Evolutionary conservation across 2,888 invertebrate genomes (phyloP).

Genomic region (Catocala sponsa): DNA sequence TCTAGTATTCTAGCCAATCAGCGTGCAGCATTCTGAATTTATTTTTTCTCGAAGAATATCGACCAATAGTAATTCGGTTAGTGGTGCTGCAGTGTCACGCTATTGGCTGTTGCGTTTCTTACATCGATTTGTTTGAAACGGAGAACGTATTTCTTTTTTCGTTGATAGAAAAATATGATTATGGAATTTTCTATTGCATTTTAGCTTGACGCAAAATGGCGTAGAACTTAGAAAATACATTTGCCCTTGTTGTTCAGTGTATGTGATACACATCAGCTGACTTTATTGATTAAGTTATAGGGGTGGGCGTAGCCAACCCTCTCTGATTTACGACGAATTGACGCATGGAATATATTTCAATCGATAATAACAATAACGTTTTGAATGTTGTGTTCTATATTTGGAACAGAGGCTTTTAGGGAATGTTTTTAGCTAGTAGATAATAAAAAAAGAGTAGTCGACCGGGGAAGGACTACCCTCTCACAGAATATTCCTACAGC

Average conservation of each 20-base stretch:
- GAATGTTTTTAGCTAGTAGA: no score
- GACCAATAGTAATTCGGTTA: constrained; percentile 23
- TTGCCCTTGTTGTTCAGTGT: no score
- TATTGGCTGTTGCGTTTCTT: constrained; percentile 18
- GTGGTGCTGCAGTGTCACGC: constrained; percentile 14
- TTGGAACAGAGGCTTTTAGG: no score
- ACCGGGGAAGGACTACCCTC: no score
- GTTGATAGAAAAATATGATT: no score
- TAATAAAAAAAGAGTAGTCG: no score
- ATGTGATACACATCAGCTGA: not conserved
- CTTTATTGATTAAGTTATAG: not conserved
- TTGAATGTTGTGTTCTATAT: no score
- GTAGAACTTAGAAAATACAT: no score
- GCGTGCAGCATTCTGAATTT: constrained; percentile 2
- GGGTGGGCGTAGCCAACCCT: not conserved
- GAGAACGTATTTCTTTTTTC: constrained; percentile 29
- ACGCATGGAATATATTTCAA: not conserved
- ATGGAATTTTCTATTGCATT: no score
- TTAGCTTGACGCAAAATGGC: no score
- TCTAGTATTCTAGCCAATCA: constrained; percentile 9
- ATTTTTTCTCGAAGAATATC: constrained; percentile 6
- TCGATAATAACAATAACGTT: not conserved
- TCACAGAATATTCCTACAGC: no score
- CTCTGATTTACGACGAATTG: not conserved
- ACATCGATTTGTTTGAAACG: constrained; percentile 10